Conservation (phyloP, 2,888 invertebrate species). For the Rhorus exstirpatorius region DNA sequence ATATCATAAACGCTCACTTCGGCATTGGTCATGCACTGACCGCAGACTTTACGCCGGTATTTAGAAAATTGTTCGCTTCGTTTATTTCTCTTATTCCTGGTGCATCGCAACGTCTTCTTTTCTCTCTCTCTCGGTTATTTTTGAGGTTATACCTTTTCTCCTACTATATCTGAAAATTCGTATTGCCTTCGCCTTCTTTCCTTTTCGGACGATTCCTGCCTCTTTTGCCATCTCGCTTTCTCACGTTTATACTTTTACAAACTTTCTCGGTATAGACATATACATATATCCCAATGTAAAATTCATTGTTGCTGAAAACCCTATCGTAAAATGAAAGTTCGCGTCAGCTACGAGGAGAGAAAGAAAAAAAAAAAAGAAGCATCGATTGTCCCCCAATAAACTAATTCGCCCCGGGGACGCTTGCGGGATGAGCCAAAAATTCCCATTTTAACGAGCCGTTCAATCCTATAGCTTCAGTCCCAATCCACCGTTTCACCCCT, state of each 20-base stretch:
- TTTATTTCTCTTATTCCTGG: constrained; percentile 14
- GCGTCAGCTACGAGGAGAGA: constrained; percentile 42
- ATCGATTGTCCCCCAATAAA: constrained; percentile 80
- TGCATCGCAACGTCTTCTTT: constrained; percentile 12
- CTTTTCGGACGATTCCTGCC: constrained; percentile 5
- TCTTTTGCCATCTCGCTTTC: background rate
- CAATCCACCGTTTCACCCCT: background rate
- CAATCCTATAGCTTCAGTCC: constrained; percentile 73
- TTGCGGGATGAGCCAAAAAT: constrained; percentile 20
- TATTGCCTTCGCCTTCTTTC: background rate
- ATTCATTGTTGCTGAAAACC: constrained; percentile 72
- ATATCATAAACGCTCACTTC: constrained; percentile 80
- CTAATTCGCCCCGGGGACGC: constrained; percentile 13
- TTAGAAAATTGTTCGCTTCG: constrained; percentile 36
- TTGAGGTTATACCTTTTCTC: constrained; percentile 31
- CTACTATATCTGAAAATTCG: constrained; percentile 18
- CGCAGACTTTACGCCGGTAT: constrained; percentile 80
- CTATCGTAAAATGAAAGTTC: constrained; percentile 81
- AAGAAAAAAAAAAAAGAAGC: constrained; percentile 61
- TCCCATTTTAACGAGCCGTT: constrained; percentile 14
- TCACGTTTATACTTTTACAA: background rate
- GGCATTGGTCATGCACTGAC: constrained; percentile 77
- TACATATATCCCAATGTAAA: constrained; percentile 14
- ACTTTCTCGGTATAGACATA: constrained; percentile 46
- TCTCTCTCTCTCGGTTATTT: background rate